Evolutionary conservation across 2,888 invertebrate genomes (phyloP).

Genomic region (Tetheella fluctuosa): DNA sequence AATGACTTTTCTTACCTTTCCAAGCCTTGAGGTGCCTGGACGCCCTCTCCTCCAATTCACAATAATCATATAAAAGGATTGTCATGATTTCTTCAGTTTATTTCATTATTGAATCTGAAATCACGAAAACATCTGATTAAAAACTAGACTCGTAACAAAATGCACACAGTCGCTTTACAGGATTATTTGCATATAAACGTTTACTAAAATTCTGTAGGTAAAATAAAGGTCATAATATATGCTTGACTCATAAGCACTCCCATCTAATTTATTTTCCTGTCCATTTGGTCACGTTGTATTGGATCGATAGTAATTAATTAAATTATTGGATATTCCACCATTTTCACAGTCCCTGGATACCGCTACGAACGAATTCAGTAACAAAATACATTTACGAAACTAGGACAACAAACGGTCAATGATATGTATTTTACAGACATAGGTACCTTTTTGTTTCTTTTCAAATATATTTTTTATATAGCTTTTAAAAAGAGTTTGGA

Average conservation of each 20-base stretch:
- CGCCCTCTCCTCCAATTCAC: conserved; percentile 67
- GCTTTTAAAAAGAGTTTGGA: no score
- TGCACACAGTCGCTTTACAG: no score
- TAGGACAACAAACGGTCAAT: conserved; percentile 4
- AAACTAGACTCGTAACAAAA: no score
- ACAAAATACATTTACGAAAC: conserved; percentile 6
- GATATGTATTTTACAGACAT: neutral
- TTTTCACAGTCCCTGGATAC: neutral
- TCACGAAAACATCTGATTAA: conserved; percentile 17
- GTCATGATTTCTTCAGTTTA: conserved; percentile 58
- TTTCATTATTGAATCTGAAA: conserved; percentile 56
- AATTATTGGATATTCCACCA: conserved; percentile 6
- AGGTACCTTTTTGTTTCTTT: no score
- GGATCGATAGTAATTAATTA: conserved; percentile 13
- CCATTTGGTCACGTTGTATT: neutral
- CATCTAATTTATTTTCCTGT: conserved; percentile 8
- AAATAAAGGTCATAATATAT: neutral
- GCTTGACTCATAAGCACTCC: neutral
- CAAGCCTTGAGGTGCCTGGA: conserved; percentile 65
- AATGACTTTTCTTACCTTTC: conserved; percentile 62
- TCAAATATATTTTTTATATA: no score
- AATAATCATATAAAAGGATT: conserved; percentile 68
- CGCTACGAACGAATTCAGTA: conserved; percentile 1
- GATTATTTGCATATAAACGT: neutral
- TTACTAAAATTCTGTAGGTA: neutral